These are phyloP conservation scores for Porites lutea DNA, from an alignment of 64 coral and sea anemone species.

Conservation along the genomic window DNA sequence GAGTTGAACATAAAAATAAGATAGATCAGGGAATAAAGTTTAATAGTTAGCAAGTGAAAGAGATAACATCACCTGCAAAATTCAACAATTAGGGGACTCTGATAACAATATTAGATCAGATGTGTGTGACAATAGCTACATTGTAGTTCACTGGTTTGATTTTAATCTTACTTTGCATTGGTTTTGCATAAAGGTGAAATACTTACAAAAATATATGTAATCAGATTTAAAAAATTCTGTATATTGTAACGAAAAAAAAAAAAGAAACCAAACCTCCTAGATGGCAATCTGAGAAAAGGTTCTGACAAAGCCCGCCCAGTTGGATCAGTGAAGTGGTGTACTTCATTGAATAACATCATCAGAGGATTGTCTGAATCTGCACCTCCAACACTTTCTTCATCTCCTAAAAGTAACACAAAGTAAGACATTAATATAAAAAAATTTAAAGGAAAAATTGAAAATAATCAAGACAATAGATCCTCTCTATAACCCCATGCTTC, in stretches of 20 bases:
- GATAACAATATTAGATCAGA: too few species aligned
- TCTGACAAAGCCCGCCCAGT: constrained; percentile 90
- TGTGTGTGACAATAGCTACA: too few species aligned
- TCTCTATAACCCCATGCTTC: too few species aligned
- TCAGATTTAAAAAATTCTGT: neutral
- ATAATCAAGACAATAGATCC: too few species aligned
- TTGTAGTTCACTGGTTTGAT: too few species aligned
- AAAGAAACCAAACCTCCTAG: constrained; percentile 73
- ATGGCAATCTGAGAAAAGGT: constrained; percentile 94
- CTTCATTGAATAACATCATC: constrained; percentile 92
- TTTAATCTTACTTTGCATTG: too few species aligned
- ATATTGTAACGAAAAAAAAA: neutral
- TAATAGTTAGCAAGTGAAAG: too few species aligned
- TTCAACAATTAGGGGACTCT: too few species aligned
- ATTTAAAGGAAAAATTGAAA: too few species aligned
- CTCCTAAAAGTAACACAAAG: constrained; percentile 26
- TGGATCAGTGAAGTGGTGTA: constrained; percentile 75
- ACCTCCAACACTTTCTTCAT: constrained; percentile 77
- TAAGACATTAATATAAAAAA: neutral
- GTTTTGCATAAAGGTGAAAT: neutral
- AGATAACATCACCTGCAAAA: too few species aligned
- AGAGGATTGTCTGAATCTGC: constrained; percentile 92
- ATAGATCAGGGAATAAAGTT: neutral
- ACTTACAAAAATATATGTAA: too few species aligned
- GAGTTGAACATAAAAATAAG: neutral